phyloP scores from a whole-genome alignment of 2,113 vertebrate species.

The Oplegnathus fasciatus region DNA sequence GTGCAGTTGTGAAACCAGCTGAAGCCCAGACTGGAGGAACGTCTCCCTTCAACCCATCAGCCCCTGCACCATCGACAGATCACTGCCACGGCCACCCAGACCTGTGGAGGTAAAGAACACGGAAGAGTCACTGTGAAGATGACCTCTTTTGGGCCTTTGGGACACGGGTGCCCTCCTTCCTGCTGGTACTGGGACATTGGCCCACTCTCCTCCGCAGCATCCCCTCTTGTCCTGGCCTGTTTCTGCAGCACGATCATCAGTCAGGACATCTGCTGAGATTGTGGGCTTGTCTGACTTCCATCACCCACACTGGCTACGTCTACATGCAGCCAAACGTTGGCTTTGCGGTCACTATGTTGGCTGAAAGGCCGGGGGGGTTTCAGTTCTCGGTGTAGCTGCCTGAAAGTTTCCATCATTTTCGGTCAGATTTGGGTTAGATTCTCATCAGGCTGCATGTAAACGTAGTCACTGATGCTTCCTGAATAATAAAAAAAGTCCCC shows the following conservation, averaged over 20 bases:
- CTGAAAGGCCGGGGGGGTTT: too few relatives aligned
- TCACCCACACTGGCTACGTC: conserved; percentile 3
- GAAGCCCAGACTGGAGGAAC: not conserved
- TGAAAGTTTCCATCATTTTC: conserved; percentile 12
- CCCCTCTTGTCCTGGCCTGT: not conserved
- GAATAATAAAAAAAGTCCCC: not conserved
- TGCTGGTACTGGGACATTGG: conserved; percentile 37
- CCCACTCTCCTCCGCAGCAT: conserved; percentile 20
- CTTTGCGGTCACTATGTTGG: too few relatives aligned
- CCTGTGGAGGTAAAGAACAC: conserved; percentile 27
- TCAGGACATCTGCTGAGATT: conserved; percentile 22
- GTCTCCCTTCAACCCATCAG: not conserved
- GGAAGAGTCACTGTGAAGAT: conserved; percentile 33
- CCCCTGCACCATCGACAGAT: not conserved
- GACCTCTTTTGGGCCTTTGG: conserved; percentile 48
- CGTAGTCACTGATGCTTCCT: not conserved
- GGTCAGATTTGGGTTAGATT: not conserved
- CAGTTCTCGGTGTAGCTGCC: not conserved
- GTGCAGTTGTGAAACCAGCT: conserved; percentile 16
- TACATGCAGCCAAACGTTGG: conserved; percentile 20
- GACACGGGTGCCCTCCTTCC: conserved; percentile 41
- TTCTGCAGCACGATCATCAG: conserved; percentile 34
- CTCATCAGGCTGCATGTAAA: conserved; percentile 26
- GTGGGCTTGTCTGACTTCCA: not conserved
- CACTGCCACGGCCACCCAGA: not conserved